phyloP scores from a whole-genome alignment of 2,113 vertebrate genomes.

The Ophiodon elongatus region DNA sequence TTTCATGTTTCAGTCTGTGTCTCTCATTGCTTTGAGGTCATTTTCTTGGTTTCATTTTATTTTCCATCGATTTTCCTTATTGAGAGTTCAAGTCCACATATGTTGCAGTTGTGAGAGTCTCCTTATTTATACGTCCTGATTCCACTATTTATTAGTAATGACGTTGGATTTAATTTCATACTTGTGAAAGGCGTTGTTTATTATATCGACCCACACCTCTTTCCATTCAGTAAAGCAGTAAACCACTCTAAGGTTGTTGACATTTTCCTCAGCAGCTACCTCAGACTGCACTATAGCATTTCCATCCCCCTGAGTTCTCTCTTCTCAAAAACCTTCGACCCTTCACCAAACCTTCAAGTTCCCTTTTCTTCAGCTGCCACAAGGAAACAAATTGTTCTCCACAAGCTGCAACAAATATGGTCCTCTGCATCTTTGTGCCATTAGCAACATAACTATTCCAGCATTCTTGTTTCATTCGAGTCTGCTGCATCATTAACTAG shows the following conservation, averaged over 20 bases:
- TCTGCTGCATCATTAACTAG: constrained; percentile 45
- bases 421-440: constrained; percentile 19
- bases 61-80: background rate
- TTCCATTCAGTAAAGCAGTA: background rate
- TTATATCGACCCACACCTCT: background rate
- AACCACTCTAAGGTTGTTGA: constrained; percentile 7
- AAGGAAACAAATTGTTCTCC: background rate
- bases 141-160: background rate
- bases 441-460: constrained; percentile 7
- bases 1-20: too few species aligned
- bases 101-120: background rate
- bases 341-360: background rate
- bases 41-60: background rate
- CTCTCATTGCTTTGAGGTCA: background rate
- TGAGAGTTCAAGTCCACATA: background rate
- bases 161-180: background rate
- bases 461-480: constrained; percentile 17
- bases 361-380: background rate
- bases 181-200: constrained; percentile 1
- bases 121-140: background rate
- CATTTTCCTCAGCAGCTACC: background rate
- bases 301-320: background rate
- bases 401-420: background rate
- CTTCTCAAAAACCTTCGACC: too few species aligned
- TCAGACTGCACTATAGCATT: background rate